Percentiles rank a stretch among this genome's conserved stretches.
These are phyloP conservation scores for Zygogramma bicolorata DNA, from an alignment of 2,888 invertebrate species.

Conservation along the genomic window DNA sequence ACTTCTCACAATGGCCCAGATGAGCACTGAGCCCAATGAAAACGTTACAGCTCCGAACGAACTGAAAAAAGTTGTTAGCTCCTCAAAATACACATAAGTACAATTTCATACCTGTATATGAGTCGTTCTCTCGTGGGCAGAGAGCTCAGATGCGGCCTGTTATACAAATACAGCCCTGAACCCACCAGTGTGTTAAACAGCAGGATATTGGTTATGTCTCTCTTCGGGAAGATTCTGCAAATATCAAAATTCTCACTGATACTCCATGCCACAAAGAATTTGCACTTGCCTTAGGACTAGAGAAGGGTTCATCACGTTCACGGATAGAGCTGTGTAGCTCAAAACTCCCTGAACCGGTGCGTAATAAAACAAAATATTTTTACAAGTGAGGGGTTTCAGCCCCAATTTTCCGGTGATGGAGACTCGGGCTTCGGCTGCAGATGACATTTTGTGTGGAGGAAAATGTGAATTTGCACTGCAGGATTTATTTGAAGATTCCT, in stretches of 20 bases:
- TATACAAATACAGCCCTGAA: slow-evolving; percentile 85
- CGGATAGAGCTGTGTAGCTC: slow-evolving; percentile 83
- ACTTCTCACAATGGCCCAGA: slow-evolving; percentile 89
- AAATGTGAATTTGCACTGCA: not conserved
- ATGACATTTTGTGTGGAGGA: slow-evolving; percentile 33
- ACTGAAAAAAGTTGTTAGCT: slow-evolving; percentile 61
- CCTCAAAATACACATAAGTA: not conserved
- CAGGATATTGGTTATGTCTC: slow-evolving; percentile 85
- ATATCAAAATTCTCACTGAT: not conserved
- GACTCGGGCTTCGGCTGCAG: slow-evolving; percentile 52
- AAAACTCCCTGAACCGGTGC: slow-evolving; percentile 80
- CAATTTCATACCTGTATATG: slow-evolving; percentile 73
- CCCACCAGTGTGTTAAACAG: slow-evolving; percentile 86
- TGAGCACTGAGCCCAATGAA: slow-evolving; percentile 89
- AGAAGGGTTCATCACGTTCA: slow-evolving; percentile 88
- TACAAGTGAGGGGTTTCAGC: slow-evolving; percentile 78
- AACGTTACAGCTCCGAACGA: slow-evolving; percentile 82
- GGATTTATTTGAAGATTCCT: slow-evolving; percentile 9
- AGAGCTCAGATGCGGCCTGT: slow-evolving; percentile 80
- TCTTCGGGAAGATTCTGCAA: slow-evolving; percentile 78
- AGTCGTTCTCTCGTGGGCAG: slow-evolving; percentile 74
- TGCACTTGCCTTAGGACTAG: slow-evolving; percentile 76
- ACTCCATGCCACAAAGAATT: not conserved
- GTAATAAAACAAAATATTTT: slow-evolving; percentile 82
- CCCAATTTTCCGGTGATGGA: slow-evolving; percentile 61